phyloP scores from a whole-genome alignment of 2,113 vertebrate species.

The Acrocephalus kingi region DNA sequence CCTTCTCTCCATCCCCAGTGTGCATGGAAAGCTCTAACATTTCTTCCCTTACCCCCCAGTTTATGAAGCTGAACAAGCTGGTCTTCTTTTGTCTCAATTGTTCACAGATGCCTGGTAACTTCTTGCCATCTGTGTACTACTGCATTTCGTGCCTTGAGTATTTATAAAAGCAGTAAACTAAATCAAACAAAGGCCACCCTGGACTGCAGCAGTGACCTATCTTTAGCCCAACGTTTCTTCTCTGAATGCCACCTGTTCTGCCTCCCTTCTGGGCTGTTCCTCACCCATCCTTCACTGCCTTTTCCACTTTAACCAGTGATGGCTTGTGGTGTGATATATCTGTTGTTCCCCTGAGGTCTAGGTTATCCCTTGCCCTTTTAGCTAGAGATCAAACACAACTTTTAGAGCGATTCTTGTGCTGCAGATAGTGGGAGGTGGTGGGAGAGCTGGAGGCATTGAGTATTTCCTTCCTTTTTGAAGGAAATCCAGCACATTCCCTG shows the following conservation, averaged over 20 bases:
- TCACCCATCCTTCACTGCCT: background rate
- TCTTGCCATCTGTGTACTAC: background rate
- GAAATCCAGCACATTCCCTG: background rate
- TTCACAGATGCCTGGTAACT: constrained; percentile 18
- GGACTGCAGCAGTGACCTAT: background rate
- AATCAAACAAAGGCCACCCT: constrained; percentile 1
- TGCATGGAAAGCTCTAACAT: background rate
- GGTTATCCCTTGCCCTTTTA: background rate
- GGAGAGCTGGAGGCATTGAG: background rate
- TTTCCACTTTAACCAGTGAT: background rate
- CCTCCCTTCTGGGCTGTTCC: background rate
- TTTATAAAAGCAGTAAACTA: constrained; percentile 5
- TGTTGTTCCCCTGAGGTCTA: background rate
- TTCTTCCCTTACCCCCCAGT: background rate
- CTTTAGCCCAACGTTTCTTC: background rate
- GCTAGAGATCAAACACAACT: background rate
- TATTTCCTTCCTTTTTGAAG: background rate
- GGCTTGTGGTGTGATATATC: background rate
- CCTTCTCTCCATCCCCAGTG: background rate
- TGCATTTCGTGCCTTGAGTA: background rate
- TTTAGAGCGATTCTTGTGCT: background rate
- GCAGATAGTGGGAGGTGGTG: background rate
- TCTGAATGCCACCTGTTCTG: background rate
- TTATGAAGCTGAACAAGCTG: background rate
- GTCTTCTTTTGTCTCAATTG: background rate